These are phyloP conservation scores for Bellardia bayeri DNA, from an alignment of 2,888 invertebrate genomes.

Conservation along the genomic window DNA sequence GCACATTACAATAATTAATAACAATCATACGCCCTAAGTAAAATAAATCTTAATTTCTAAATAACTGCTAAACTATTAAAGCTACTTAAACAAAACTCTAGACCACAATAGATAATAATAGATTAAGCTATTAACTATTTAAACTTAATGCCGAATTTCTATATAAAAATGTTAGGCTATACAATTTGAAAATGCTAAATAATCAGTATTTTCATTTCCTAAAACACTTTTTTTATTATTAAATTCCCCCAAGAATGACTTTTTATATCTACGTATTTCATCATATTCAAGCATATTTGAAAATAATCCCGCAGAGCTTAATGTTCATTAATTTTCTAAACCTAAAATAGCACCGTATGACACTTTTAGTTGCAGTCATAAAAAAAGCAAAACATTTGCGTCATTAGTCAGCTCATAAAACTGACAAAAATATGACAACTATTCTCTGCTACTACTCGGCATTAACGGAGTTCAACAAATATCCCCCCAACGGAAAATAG, in stretches of 20 bases:
- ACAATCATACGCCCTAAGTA: too few species aligned
- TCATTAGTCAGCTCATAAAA: slow-evolving; percentile 15
- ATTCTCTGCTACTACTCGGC: not conserved
- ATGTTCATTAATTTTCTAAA: not conserved
- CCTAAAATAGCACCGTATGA: not conserved
- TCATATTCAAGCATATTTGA: not conserved
- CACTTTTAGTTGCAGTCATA: not conserved
- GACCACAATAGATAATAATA: too few species aligned
- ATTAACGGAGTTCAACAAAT: not conserved
- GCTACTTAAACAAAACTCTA: too few species aligned
- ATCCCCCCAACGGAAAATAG: not conserved
- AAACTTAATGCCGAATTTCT: too few species aligned
- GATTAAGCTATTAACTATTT: too few species aligned
- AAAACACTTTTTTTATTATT: not conserved
- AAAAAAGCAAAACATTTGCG: not conserved
- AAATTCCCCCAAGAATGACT: not conserved
- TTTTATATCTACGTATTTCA: not conserved
- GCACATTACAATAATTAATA: too few species aligned
- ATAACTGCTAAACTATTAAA: too few species aligned
- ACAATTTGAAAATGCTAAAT: too few species aligned
- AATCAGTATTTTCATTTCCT: not conserved
- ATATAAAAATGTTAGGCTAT: too few species aligned
- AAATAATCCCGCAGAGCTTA: not conserved
- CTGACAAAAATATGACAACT: slow-evolving; percentile 26
- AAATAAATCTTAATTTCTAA: too few species aligned